Evolutionary conservation across 2,888 invertebrate genomes (phyloP), one percentile per base, ranked within the genome.

Genomic region (Temnothorax ravouxi): DNA sequence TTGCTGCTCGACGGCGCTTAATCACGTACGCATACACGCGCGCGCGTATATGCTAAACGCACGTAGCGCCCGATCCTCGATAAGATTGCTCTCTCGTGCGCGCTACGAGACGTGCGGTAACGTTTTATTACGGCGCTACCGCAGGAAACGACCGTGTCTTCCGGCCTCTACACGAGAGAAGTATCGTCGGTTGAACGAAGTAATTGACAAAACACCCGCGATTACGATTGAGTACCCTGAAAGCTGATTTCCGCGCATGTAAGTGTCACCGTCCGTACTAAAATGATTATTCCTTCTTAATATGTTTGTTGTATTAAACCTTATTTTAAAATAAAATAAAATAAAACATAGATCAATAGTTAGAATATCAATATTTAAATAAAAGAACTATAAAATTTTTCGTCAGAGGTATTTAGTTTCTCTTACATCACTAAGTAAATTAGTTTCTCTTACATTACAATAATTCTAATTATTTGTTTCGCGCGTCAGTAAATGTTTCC

Each of bases 1-100:
- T 84, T 86, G 50, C 84, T 74, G 80, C 83, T 62, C 61, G 79
- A 38, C 69, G 62, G 18, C 67, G 75, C 83, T 87, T 87, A 84
- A 88, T 88, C 88, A 69, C 74, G 54, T 62, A 77, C 84, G 67
- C 56, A 72, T 47, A 69, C 74, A 41, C 5, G 21, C 62, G 50
- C 44, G 21, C 62, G 21, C 18, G 25, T 59, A 59, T 59, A 59
- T 44, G 56, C 6, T 81, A 72, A 66, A 79, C 71, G 61, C 75
- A 13, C 29, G 9, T 21, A n/a, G 52, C 34, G 41, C 34, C 13
- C 41, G 83, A 84, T 69, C 21, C 44, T 3, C 25, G 79, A 80
- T 71, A 80, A 80, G 79, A 80, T 80, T 80, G 59, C 59, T 59
- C 38, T 69, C 44, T 69, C 56, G 69, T 47, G 38, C 47, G 79